Percentiles rank a stretch among this genome's conserved stretches.
Conservation (phyloP, 2,113 vertebrate genomes). For the Malurus cyaneus region DNA sequence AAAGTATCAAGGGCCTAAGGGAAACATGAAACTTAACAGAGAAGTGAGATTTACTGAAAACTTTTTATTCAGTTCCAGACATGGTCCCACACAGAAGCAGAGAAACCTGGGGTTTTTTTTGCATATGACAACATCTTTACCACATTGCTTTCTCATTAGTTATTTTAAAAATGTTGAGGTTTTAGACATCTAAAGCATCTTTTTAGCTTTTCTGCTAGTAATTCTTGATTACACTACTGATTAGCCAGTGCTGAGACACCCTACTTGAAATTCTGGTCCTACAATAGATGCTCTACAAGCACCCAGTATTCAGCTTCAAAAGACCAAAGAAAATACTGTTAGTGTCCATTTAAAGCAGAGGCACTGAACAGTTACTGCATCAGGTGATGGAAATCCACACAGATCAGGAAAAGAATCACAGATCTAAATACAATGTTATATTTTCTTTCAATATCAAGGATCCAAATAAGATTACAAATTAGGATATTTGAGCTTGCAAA, state of each 20-base stretch:
- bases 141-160: not conserved
- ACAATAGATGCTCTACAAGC: not conserved
- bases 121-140: not conserved
- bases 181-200: not conserved
- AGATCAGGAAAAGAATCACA: not conserved
- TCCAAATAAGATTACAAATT: not conserved
- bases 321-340: not conserved
- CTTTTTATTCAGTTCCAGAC: not conserved
- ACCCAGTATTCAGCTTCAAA: not conserved
- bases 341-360: not conserved
- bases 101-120: not conserved
- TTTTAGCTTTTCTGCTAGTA: not conserved
- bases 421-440: not conserved
- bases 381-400: accelerated
- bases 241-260: not conserved
- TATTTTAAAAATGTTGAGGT: not conserved
- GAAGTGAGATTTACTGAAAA: not conserved
- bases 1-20: not conserved
- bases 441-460: not conserved
- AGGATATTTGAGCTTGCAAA: not conserved
- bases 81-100: not conserved
- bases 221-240: not conserved
- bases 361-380: not conserved
- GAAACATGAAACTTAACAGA: not conserved
- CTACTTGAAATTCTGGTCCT: not conserved